Evolutionary conservation across 2,797 vertebrate species (phyloP).

Genomic region (Lateolabrax maculatus): DNA sequence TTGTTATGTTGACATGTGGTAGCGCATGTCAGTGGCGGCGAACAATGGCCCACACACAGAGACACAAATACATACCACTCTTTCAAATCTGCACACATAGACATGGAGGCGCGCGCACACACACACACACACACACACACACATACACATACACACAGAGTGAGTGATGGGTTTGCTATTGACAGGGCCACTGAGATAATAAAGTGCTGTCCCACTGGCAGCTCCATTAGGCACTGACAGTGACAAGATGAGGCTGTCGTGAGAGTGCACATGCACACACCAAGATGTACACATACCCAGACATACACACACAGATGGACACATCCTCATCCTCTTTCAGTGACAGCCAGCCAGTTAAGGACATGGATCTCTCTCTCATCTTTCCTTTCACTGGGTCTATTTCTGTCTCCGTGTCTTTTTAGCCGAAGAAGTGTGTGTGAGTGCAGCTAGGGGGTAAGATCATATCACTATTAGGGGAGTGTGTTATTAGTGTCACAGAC

Average conservation of each 20-base stretch:
- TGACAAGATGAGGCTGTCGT: conserved; percentile 82
- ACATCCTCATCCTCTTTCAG: conserved; percentile 77
- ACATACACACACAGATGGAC: conserved; percentile 45
- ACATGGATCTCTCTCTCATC: conserved; percentile 79
- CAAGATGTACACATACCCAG: conserved; percentile 36
- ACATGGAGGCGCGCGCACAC: conserved; percentile 21
- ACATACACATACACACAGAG: conserved; percentile 18
- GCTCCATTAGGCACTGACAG: conserved; percentile 85
- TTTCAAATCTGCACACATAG: conserved; percentile 38
- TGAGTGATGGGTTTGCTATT: conserved; percentile 85
- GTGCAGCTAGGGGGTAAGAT: conserved; percentile 66
- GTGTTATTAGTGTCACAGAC: conserved; percentile 83
- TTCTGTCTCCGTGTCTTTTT: conserved; percentile 78
- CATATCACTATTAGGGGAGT: conserved; percentile 81
- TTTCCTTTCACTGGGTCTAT: conserved; percentile 76
- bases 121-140: conserved; percentile 23
- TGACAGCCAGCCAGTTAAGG: conserved; percentile 82
- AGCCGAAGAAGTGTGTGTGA: conserved; percentile 62
- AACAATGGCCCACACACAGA: conserved; percentile 59
- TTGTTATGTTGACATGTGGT: conserved; percentile 83
- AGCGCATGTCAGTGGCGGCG: conserved; percentile 69
- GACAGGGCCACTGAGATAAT: conserved; percentile 88
- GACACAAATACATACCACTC: conserved; percentile 36
- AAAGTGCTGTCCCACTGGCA: conserved; percentile 84
- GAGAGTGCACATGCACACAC: conserved; percentile 58